Evolutionary conservation across 2,888 invertebrate genomes (phyloP), one percentile per base, ranked within the genome.

Genomic region (Chromoteleia sp.): DNA sequence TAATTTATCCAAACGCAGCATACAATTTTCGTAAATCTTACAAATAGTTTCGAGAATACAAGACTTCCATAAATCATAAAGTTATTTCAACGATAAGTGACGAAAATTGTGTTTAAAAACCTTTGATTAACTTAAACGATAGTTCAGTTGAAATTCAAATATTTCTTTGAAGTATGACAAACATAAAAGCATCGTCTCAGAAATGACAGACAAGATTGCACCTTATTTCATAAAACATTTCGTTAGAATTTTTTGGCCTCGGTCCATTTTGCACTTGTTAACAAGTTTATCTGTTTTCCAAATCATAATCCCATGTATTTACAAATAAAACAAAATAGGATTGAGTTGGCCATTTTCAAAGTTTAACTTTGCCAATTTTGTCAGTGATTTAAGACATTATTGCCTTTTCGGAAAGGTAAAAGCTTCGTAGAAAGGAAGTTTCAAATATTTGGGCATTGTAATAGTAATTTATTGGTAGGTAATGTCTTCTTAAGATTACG

Each of bases 221-320:
- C 59, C 43, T 59, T 56, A 29, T 29, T 10, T 43, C 14, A 15
- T 14, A 59, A 59, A 59, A 15, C 19, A 8, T 17, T 36, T 41
- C 25, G 5, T n/a, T 12, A 25, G 21, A 21, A 8, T 61, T 45
- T 17, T 17, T 48, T 30, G 15, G 25, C 43, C 43, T 19, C 17
- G 8, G 36, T 4, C 17, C 36, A 50, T 65, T 65, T 65, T 48
- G 36, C 63, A 65, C 63, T 50, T 65, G 63, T 12, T 65, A 39
- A 50, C 29, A 15, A 48, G 48, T 29, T 33, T 30, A 25, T 45
- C 3, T 45, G 7, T 17, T 61, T 30, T 58, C 25, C 8, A 21
- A 41, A 39, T 58, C 12, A 41, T 50, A 50, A 50, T 50, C 50
- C 50, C 21, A 3, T 50, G 29, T 29, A 29, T 50, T 50, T 6